Conservation (phyloP, 2,888 invertebrate species). For the Mythimna impura region DNA sequence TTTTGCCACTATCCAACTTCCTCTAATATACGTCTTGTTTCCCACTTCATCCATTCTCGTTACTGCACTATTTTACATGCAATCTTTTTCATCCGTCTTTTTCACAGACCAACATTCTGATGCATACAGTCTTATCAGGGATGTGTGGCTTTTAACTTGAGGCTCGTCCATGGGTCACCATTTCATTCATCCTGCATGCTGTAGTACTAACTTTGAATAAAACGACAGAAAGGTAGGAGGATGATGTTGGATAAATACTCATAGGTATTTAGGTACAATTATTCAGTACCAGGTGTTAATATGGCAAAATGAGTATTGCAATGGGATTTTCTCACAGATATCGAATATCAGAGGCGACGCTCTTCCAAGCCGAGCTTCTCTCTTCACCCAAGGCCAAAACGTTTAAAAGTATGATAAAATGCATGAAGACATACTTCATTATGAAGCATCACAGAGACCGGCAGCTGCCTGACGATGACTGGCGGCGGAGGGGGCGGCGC, state of each 20-base stretch:
- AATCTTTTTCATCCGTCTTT: too few species aligned
- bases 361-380: background rate
- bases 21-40: too few species aligned
- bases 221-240: background rate
- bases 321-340: background rate
- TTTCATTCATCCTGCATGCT: background rate
- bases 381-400: background rate
- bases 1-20: too few species aligned
- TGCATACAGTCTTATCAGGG: too few species aligned
- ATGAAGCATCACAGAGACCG: conserved; percentile 90
- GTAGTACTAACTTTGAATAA: too few species aligned
- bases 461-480: conserved; percentile 91
- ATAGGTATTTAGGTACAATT: background rate
- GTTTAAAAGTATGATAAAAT: background rate
- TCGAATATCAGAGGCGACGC: background rate
- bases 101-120: too few species aligned
- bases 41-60: too few species aligned
- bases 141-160: too few species aligned
- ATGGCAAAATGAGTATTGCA: background rate
- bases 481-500: conserved; percentile 85
- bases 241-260: background rate
- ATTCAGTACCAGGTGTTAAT: too few species aligned
- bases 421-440: conserved; percentile 74
- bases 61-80: too few species aligned
- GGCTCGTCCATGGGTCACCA: too few species aligned